Conservation (phyloP, 37 sponge, comb jelly and placozoan genomes). For the Axinella damicornis region DNA sequence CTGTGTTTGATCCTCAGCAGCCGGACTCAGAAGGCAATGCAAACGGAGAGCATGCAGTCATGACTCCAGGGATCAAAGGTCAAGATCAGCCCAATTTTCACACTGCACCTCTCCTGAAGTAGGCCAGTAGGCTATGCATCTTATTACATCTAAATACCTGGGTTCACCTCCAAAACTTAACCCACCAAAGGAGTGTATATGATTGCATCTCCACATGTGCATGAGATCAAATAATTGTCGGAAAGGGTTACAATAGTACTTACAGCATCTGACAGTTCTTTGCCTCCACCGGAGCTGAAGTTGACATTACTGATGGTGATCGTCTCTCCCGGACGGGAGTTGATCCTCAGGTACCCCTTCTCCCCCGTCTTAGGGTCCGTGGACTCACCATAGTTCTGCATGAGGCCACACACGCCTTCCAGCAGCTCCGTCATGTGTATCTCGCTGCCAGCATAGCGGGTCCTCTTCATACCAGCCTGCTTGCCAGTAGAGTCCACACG, state of each 20-base stretch:
- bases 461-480: slow-evolving; percentile 24
- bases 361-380: slow-evolving; percentile 63
- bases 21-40: too few species aligned
- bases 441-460: slow-evolving; percentile 71
- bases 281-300: slow-evolving; percentile 53
- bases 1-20: too few species aligned
- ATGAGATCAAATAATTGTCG: too few species aligned
- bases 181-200: too few species aligned
- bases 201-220: too few species aligned
- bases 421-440: slow-evolving; percentile 66
- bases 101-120: too few species aligned
- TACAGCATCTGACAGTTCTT: slow-evolving; percentile 65
- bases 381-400: slow-evolving; percentile 74
- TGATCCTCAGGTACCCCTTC: slow-evolving; percentile 72
- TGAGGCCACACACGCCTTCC: slow-evolving; percentile 69
- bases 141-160: too few species aligned
- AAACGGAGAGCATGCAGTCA: too few species aligned
- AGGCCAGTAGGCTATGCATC: too few species aligned
- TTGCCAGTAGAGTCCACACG: slow-evolving; percentile 64
- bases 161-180: too few species aligned
- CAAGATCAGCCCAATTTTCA: too few species aligned
- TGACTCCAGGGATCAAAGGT: too few species aligned
- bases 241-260: background rate
- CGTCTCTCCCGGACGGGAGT: slow-evolving; percentile 66
- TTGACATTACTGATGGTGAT: slow-evolving; percentile 73